A percentile compares a stretch with the other conserved stretches of the same genome.
Evolutionary conservation across 2,888 invertebrate genomes (phyloP).

Genomic region (Anoplius nigerrimus): DNA sequence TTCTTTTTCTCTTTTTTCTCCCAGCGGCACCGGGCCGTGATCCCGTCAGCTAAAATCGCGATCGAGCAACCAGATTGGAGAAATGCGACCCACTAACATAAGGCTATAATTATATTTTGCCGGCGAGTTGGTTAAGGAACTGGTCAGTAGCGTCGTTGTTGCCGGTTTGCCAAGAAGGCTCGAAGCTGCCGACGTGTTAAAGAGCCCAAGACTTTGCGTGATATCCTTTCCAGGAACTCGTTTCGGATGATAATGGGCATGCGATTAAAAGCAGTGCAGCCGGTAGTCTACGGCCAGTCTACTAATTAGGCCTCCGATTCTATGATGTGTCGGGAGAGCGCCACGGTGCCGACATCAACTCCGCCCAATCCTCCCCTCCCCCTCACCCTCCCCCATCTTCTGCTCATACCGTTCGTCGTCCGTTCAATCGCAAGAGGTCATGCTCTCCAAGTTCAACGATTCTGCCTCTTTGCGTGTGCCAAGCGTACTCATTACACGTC

Average conservation of each 20-base stretch:
- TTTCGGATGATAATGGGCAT: slow-evolving; percentile 66
- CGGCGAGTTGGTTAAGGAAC: slow-evolving; percentile 14
- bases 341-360: background rate
- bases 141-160: background rate
- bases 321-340: slow-evolving; percentile 54
- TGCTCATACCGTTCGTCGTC: too few relatives aligned
- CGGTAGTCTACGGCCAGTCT: slow-evolving; percentile 30
- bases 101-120: slow-evolving; percentile 38
- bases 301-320: slow-evolving; percentile 64
- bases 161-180: slow-evolving; percentile 8
- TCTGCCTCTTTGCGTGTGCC: too few relatives aligned
- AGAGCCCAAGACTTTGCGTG: slow-evolving; percentile 47
- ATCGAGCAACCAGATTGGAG: slow-evolving; percentile 26
- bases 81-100: slow-evolving; percentile 29
- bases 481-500: too few relatives aligned
- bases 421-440: too few relatives aligned
- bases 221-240: slow-evolving; percentile 56
- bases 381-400: too few relatives aligned
- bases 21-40: too few relatives aligned
- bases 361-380: background rate
- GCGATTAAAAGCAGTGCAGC: slow-evolving; percentile 60
- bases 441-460: too few relatives aligned
- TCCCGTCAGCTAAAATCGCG: slow-evolving; percentile 32
- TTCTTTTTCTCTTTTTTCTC: background rate
- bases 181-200: slow-evolving; percentile 31